A percentile compares a stretch with the other conserved stretches of the same genome.
Conservation (phyloP, 2,113 vertebrate genomes). For the Hoplias malabaricus region DNA sequence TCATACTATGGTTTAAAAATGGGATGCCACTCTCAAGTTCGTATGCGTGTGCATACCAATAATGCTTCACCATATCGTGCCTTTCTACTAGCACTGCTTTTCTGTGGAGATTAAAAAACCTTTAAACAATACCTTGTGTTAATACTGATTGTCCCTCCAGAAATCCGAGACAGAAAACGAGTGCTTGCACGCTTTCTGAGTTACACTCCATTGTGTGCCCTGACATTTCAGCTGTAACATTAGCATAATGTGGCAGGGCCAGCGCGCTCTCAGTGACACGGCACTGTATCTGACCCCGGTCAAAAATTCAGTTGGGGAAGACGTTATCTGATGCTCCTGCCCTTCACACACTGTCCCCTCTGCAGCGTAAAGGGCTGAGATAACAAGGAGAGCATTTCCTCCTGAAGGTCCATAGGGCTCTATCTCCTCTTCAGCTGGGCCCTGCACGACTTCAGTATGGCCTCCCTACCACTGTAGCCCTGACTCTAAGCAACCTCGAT, state of each 20-base stretch:
- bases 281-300: neutral
- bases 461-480: constrained; percentile 4
- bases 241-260: neutral
- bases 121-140: neutral
- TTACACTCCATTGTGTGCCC: neutral
- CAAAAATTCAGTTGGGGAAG: constrained; percentile 15
- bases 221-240: constrained; percentile 1
- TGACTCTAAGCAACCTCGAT: constrained; percentile 3
- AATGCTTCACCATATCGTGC: too few species aligned
- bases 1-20: too few species aligned
- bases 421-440: constrained; percentile 25
- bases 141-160: neutral
- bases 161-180: neutral
- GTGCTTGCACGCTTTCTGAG: neutral
- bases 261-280: neutral
- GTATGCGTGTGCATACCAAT: too few species aligned
- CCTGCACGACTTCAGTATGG: constrained; percentile 1
- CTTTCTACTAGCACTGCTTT: too few species aligned
- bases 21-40: too few species aligned
- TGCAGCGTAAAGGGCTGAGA: constrained; percentile 33
- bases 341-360: constrained; percentile 7
- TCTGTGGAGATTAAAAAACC: too few species aligned
- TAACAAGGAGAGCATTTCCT: constrained; percentile 36
- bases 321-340: constrained; percentile 3
- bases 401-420: constrained; percentile 9